Evolutionary conservation across 1,140 invertebrate species (phyloP).

Genomic region (Antheraea pernyi): DNA sequence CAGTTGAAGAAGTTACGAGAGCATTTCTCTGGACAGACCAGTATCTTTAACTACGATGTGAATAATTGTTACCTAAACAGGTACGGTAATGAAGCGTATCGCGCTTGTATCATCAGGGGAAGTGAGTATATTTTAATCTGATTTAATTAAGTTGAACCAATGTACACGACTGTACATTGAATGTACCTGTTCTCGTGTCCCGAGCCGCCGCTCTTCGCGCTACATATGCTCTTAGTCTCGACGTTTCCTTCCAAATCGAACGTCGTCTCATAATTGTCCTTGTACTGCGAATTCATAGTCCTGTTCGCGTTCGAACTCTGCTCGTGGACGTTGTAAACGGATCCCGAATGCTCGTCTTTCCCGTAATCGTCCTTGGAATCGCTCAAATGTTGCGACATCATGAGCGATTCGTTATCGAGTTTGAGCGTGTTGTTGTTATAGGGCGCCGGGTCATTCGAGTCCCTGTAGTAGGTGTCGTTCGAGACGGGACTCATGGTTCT

Average conservation of each 20-base stretch:
- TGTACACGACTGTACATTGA: not conserved
- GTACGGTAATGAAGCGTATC: no score
- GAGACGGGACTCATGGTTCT: constrained; percentile 63
- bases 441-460: constrained; percentile 48
- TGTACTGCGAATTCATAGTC: constrained; percentile 59
- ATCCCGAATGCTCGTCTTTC: constrained; percentile 57
- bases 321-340: constrained; percentile 60
- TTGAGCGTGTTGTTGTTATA: constrained; percentile 76
- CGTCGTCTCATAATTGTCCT: constrained; percentile 90
- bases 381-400: constrained; percentile 65
- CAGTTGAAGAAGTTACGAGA: no score
- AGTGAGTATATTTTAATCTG: not conserved
- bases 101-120: no score
- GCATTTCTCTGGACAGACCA: no score
- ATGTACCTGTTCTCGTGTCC: constrained; percentile 84
- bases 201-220: constrained; percentile 83
- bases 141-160: not conserved
- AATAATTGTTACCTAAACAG: no score
- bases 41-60: no score
- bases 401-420: constrained; percentile 70
- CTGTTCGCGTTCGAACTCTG: constrained; percentile 41
- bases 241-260: constrained; percentile 92
- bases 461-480: constrained; percentile 64
- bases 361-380: constrained; percentile 69
- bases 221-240: constrained; percentile 85